A percentile compares a stretch with the other conserved stretches of the same genome.
Evolutionary conservation across 35 echinoderm and acorn worm genomes (phyloP).

Genomic region (Chiridota heheva): DNA sequence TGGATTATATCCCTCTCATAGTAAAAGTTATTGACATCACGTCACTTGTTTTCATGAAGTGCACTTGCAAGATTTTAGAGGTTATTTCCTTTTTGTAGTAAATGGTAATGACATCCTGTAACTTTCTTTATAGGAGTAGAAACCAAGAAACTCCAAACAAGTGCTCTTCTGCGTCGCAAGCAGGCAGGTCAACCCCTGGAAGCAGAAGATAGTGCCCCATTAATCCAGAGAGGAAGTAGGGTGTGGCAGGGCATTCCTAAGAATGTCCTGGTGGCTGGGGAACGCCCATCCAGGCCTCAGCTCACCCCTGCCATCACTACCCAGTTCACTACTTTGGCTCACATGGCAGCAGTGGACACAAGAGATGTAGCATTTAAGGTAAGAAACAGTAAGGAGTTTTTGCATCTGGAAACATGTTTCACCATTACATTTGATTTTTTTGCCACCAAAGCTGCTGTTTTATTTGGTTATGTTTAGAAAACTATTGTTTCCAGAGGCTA

Average conservation of each 20-base stretch:
- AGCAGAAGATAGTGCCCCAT: conserved; percentile 73
- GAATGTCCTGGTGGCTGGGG: conserved; percentile 41
- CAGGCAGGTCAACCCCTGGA: conserved; percentile 79
- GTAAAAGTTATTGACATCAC: too few relatives aligned
- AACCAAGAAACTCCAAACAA: conserved; percentile 84
- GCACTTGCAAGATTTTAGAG: too few relatives aligned
- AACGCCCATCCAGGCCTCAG: conserved; percentile 20
- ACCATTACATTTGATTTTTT: not conserved
- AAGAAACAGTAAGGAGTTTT: not conserved
- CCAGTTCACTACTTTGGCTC: conserved; percentile 69
- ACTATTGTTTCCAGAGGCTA: not conserved
- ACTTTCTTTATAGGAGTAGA: conserved; percentile 79
- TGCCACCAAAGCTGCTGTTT: not conserved
- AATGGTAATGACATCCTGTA: too few relatives aligned
- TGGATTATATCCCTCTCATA: too few relatives aligned
- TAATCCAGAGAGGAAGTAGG: conserved; percentile 75
- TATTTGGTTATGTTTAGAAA: not conserved
- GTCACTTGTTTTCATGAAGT: too few relatives aligned
- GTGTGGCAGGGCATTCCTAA: conserved; percentile 75
- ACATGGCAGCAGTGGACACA: conserved; percentile 56
- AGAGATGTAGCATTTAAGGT: conserved; percentile 76
- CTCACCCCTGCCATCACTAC: conserved; percentile 67
- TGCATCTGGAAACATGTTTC: not conserved
- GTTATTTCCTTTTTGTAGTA: too few relatives aligned
- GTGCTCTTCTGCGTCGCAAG: conserved; percentile 81